phyloP scores from a whole-genome alignment of 2,113 vertebrate species.

The Alouatta palliata region DNA sequence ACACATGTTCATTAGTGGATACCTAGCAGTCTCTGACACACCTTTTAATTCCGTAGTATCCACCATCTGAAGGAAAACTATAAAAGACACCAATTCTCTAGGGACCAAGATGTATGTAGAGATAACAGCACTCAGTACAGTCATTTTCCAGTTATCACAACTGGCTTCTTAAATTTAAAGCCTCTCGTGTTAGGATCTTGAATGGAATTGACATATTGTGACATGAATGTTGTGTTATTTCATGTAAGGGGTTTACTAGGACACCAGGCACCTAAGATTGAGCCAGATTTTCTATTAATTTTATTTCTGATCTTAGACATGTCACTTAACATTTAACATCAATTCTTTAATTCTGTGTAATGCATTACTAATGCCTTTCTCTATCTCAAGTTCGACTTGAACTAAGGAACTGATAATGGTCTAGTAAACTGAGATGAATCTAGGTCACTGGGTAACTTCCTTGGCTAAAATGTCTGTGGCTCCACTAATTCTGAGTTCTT shows the following conservation, averaged over 20 bases:
- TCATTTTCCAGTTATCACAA: not conserved
- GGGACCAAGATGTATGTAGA: not conserved
- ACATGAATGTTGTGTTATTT: not conserved
- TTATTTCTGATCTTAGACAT: constrained; percentile 14
- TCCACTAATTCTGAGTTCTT: not conserved
- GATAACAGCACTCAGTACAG: not conserved
- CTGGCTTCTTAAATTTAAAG: not conserved
- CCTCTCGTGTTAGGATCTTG: not conserved
- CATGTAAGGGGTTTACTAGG: not conserved
- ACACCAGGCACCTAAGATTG: not conserved
- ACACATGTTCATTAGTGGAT: not conserved
- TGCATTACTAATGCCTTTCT: constrained; percentile 1
- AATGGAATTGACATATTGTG: not conserved
- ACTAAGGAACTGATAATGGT: not conserved
- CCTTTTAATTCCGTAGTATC: not conserved
- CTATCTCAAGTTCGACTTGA: not conserved
- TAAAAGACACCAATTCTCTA: not conserved
- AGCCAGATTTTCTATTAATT: not conserved
- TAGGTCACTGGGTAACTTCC: not conserved
- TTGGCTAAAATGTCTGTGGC: not conserved
- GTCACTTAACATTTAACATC: not conserved
- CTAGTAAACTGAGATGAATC: not conserved
- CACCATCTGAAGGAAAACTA: not conserved
- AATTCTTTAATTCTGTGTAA: not conserved
- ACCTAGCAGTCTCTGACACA: not conserved